Evolutionary conservation across 2,888 invertebrate genomes (phyloP).

Genomic region (Cheilosia soror): DNA sequence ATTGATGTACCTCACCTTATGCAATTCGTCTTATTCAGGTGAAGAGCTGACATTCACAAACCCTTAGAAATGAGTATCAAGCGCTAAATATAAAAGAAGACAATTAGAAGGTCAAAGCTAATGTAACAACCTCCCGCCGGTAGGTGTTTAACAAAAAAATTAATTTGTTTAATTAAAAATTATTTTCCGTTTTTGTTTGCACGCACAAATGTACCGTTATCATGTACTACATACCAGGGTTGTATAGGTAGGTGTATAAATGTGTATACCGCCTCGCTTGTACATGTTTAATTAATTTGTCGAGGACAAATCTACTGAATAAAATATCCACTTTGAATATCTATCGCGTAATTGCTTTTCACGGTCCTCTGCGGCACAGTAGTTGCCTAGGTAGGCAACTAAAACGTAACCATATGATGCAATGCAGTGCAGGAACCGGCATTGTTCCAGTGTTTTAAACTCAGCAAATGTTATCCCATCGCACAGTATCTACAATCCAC

Average conservation of each 20-base stretch:
- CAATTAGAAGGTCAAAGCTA: too few relatives aligned
- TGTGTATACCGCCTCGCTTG: background rate
- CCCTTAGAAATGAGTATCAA: too few relatives aligned
- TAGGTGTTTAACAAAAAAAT: too few relatives aligned
- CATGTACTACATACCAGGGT: too few relatives aligned
- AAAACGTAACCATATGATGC: conserved; percentile 15
- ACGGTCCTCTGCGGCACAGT: background rate
- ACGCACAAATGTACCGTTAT: too few relatives aligned
- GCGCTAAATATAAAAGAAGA: too few relatives aligned
- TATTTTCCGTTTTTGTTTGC: too few relatives aligned
- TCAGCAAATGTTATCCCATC: background rate
- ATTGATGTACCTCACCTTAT: too few relatives aligned
- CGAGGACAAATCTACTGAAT: background rate
- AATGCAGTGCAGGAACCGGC: conserved; percentile 3
- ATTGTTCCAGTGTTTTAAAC: conserved; percentile 19
- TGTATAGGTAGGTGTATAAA: background rate
- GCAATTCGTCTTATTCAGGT: too few relatives aligned
- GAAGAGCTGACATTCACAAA: too few relatives aligned
- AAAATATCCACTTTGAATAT: conserved; percentile 1
- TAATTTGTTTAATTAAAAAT: too few relatives aligned
- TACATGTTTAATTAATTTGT: conserved; percentile 11
- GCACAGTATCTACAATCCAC: background rate
- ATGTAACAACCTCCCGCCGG: too few relatives aligned
- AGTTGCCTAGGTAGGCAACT: background rate
- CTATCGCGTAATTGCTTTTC: conserved; percentile 10